Evolutionary conservation across 1,140 invertebrate species (phyloP).

Genomic region (Zaprionus ornatus): DNA sequence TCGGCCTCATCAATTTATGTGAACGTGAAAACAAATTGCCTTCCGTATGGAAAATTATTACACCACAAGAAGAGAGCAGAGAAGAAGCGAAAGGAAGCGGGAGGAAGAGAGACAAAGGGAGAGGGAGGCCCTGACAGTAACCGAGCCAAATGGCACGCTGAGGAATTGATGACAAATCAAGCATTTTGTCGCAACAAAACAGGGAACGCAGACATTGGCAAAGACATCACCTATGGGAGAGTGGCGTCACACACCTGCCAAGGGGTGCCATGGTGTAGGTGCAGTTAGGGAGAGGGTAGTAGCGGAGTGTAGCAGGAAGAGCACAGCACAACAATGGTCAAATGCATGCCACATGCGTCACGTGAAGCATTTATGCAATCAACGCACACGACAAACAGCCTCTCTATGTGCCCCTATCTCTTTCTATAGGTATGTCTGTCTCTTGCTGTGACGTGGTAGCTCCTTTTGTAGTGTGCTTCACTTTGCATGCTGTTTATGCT

Average conservation of each 20-base stretch:
- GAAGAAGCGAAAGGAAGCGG: conserved; percentile 24
- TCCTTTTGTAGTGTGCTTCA: conserved; percentile 10
- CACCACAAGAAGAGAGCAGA: background rate
- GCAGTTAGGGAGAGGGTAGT: background rate
- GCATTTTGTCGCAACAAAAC: conserved; percentile 56
- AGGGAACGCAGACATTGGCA: conserved; percentile 1
- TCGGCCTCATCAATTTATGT: conserved; percentile 68
- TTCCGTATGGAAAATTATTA: conserved; percentile 76
- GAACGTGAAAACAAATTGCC: conserved; percentile 74
- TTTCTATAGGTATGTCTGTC: background rate
- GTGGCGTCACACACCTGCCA: conserved; percentile 31
- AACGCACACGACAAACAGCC: conserved; percentile 17
- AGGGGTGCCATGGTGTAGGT: background rate
- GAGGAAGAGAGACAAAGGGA: background rate
- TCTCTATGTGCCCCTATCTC: background rate
- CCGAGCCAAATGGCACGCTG: conserved; percentile 29
- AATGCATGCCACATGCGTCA: conserved; percentile 43
- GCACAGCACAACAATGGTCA: conserved; percentile 32
- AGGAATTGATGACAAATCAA: conserved; percentile 73
- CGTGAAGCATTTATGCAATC: conserved; percentile 51
- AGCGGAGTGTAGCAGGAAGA: conserved; percentile 13
- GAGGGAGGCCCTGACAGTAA: background rate
- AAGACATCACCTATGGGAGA: background rate
- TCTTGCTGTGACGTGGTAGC: background rate
- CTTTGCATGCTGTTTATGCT: conserved; percentile 20